phyloP scores from a whole-genome alignment of 1,140 invertebrate genomes.

The Rhyzopertha dominica region DNA sequence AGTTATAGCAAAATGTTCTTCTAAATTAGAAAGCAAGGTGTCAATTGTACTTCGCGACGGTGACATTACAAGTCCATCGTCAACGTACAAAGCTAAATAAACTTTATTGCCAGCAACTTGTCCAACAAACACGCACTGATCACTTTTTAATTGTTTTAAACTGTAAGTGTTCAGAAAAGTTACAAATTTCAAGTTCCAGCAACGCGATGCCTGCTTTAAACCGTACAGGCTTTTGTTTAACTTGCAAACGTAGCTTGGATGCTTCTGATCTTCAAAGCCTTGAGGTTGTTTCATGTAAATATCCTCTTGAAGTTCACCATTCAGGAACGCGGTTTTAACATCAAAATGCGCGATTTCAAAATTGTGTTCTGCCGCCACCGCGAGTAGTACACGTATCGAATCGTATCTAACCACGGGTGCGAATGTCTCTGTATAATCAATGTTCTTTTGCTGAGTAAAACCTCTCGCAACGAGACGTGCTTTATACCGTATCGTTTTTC shows the following conservation, averaged over 20 bases:
- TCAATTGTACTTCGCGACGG: too few species aligned
- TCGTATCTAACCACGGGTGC: slow-evolving; percentile 38
- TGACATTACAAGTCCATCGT: slow-evolving; percentile 43
- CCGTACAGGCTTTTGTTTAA: slow-evolving; percentile 44
- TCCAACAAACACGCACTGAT: slow-evolving; percentile 42
- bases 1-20: too few species aligned
- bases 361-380: slow-evolving; percentile 38
- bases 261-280: slow-evolving; percentile 25
- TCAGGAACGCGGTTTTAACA: slow-evolving; percentile 45
- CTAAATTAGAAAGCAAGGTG: too few species aligned
- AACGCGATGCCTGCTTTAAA: slow-evolving; percentile 42
- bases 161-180: slow-evolving; percentile 36
- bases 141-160: slow-evolving; percentile 35
- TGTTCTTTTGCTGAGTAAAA: slow-evolving; percentile 37
- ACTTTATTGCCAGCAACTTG: slow-evolving; percentile 26
- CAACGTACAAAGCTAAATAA: slow-evolving; percentile 47
- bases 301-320: slow-evolving; percentile 44
- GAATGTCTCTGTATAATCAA: slow-evolving; percentile 44
- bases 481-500: slow-evolving; percentile 33
- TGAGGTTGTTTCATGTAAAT: slow-evolving; percentile 46
- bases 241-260: slow-evolving; percentile 34
- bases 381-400: slow-evolving; percentile 42
- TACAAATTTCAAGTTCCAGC: slow-evolving; percentile 39
- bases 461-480: slow-evolving; percentile 42
- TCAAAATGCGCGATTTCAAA: slow-evolving; percentile 41